These are phyloP conservation scores for Astropecten irregularis DNA, from an alignment of 53 echinoderm and acorn worm genomes.

Conservation along the genomic window DNA sequence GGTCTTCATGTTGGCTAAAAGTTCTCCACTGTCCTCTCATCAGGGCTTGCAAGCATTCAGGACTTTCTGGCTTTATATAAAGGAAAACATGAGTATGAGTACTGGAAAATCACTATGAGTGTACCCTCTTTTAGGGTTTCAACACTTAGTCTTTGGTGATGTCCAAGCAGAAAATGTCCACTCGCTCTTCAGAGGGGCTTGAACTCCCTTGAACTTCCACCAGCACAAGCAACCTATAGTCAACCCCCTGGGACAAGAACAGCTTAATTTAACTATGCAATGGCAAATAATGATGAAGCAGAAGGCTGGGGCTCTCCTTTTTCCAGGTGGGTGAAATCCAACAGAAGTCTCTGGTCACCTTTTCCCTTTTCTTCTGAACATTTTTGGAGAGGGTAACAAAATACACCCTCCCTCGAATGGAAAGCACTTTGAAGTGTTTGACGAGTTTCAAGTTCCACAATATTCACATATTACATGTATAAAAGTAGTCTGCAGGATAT, in stretches of 20 bases:
- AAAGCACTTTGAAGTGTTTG: constrained; percentile 41
- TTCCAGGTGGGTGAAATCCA: constrained; percentile 14
- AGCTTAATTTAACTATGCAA: background rate
- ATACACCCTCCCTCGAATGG: background rate
- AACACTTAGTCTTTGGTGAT: background rate
- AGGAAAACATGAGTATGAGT: no score
- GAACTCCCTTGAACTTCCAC: background rate
- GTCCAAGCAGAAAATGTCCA: background rate
- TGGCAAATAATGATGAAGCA: background rate
- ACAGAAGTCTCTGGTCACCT: background rate
- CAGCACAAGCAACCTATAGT: background rate
- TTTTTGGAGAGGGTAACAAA: no score
- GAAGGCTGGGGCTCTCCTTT: constrained; percentile 5
- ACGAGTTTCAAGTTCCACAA: background rate
- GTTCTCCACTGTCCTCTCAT: no score
- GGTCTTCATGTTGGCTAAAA: no score
- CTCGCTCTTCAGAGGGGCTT: background rate
- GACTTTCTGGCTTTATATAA: no score
- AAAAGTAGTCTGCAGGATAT: background rate
- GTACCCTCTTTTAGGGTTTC: no score
- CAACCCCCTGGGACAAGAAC: constrained; percentile 9
- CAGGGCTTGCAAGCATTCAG: no score
- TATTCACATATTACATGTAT: background rate
- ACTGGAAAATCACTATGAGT: no score
- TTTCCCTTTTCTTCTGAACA: no score